These are phyloP conservation scores for Brachyopa scutellaris DNA, from an alignment of 2,888 invertebrate genomes.

Conservation along the genomic window DNA sequence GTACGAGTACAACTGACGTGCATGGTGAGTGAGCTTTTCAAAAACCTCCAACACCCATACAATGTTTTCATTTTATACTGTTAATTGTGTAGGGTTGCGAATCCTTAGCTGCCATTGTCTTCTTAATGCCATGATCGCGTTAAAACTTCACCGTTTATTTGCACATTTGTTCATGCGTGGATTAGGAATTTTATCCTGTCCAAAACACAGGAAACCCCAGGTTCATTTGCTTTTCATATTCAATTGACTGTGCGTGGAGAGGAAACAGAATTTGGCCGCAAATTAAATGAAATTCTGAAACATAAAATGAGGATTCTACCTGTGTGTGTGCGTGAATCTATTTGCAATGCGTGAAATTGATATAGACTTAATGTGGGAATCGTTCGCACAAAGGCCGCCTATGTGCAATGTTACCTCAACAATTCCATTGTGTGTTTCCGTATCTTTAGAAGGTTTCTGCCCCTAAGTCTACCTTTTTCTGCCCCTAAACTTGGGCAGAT, in stretches of 20 bases:
- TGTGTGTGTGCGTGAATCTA: slow-evolving; percentile 20
- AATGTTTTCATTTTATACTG: slow-evolving; percentile 39
- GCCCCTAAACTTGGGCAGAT: background rate
- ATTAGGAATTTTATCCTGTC: slow-evolving; percentile 70
- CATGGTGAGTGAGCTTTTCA: slow-evolving; percentile 23
- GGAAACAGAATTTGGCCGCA: slow-evolving; percentile 36
- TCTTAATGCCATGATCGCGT: slow-evolving; percentile 71
- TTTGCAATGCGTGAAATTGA: slow-evolving; percentile 66
- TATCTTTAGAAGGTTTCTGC: background rate
- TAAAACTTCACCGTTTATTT: slow-evolving; percentile 69
- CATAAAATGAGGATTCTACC: slow-evolving; percentile 20
- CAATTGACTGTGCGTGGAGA: slow-evolving; percentile 53
- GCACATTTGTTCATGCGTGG: slow-evolving; percentile 73
- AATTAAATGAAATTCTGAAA: slow-evolving; percentile 17
- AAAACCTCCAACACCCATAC: background rate
- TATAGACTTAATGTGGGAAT: slow-evolving; percentile 59
- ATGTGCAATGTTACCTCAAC: slow-evolving; percentile 63
- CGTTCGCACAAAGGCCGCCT: slow-evolving; percentile 35
- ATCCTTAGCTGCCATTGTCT: slow-evolving; percentile 57
- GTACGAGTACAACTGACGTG: background rate
- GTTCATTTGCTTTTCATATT: slow-evolving; percentile 64
- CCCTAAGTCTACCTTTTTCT: background rate
- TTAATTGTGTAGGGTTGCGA: slow-evolving; percentile 56
- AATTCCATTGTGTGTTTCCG: slow-evolving; percentile 46
- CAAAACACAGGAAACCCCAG: slow-evolving; percentile 62